These are phyloP conservation scores for Odontamblyopus rebecca DNA, from an alignment of 2,797 vertebrate genomes.

Conservation along the genomic window DNA sequence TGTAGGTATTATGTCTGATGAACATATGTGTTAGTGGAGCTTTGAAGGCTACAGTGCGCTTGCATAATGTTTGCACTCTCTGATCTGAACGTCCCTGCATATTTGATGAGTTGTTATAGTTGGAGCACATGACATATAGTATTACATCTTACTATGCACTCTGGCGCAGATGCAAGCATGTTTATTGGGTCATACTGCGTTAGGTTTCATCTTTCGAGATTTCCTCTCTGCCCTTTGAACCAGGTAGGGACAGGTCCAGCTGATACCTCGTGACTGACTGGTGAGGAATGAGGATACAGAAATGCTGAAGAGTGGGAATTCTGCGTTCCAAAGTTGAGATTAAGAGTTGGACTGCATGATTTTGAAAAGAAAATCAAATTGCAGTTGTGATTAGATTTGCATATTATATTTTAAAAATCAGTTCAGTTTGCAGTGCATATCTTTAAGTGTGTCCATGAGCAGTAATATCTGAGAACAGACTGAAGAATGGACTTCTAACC, in stretches of 20 bases:
- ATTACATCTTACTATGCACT: constrained; percentile 3
- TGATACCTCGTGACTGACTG: constrained; percentile 69
- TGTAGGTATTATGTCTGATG: constrained; percentile 11
- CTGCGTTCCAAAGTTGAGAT: constrained; percentile 42
- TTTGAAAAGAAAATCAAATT: too few relatives aligned
- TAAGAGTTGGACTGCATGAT: constrained; percentile 12
- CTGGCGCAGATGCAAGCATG: neutral
- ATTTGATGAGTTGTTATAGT: constrained; percentile 5
- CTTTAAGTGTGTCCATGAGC: too few relatives aligned
- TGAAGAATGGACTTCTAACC: too few relatives aligned
- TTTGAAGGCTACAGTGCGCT: neutral
- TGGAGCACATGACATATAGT: neutral
- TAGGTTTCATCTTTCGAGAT: constrained; percentile 40
- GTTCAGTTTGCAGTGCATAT: too few relatives aligned
- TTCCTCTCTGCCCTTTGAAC: constrained; percentile 70
- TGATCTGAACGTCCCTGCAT: neutral
- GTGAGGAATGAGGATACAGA: constrained; percentile 61
- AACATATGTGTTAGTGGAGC: constrained; percentile 14
- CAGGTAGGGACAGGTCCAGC: constrained; percentile 60
- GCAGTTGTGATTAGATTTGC: too few relatives aligned
- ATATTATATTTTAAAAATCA: too few relatives aligned
- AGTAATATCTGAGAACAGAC: too few relatives aligned
- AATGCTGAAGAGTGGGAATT: constrained; percentile 67
- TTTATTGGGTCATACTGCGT: constrained; percentile 39
- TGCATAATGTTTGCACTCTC: neutral